A percentile compares a stretch with the other conserved stretches of the same genome.
phyloP scores from a whole-genome alignment of 1,140 invertebrate genomes.

The Periplaneta americana region DNA sequence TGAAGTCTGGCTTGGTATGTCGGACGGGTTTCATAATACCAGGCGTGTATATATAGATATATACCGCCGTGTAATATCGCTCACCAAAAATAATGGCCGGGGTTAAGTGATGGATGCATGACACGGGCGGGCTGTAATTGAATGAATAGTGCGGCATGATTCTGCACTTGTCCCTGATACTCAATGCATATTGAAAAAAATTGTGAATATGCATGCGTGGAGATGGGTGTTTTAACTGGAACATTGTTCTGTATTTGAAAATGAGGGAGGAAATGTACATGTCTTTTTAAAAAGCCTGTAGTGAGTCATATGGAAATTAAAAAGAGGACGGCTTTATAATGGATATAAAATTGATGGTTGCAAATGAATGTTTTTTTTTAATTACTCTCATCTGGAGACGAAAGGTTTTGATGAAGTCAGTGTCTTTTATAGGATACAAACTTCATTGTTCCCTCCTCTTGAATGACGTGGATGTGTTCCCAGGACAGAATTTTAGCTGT shows the following conservation, averaged over 20 bases:
- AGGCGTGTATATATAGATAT: too few species aligned
- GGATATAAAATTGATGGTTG: too few species aligned
- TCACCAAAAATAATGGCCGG: background rate
- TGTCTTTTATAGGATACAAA: too few species aligned
- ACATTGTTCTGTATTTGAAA: background rate
- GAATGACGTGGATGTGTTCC: too few species aligned
- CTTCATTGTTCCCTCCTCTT: too few species aligned
- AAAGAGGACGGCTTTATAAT: too few species aligned
- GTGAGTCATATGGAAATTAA: too few species aligned
- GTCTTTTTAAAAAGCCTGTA: too few species aligned
- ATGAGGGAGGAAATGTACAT: background rate
- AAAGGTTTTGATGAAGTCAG: too few species aligned
- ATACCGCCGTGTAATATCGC: background rate
- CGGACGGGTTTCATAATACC: background rate
- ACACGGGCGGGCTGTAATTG: background rate
- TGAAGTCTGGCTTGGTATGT: background rate
- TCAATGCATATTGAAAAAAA: background rate
- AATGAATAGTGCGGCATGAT: background rate
- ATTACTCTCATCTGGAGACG: too few species aligned
- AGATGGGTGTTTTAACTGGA: background rate
- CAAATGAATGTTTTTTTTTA: too few species aligned
- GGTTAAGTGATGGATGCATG: background rate
- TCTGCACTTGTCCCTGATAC: background rate
- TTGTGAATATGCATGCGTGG: background rate
- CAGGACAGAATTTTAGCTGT: too few species aligned